These are phyloP conservation scores for Chloroceryle inda DNA, from an alignment of 2,797 vertebrate genomes.

Conservation along the genomic window DNA sequence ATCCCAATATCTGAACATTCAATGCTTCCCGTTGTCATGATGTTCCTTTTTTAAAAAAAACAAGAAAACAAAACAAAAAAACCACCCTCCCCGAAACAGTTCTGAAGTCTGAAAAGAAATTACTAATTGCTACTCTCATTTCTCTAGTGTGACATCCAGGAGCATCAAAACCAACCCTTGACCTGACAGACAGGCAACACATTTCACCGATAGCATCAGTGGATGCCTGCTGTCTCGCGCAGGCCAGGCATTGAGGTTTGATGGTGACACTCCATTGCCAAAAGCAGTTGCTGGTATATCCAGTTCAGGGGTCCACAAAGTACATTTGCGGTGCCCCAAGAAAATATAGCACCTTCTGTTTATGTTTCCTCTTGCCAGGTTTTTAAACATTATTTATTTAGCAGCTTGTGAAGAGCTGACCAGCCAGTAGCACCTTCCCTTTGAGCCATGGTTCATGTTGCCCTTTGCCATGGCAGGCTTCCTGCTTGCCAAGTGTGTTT, in stretches of 20 bases:
- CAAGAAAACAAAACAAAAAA: neutral
- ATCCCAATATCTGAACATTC: neutral
- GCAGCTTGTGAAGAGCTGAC: neutral
- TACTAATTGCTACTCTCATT: neutral
- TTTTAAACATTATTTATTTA: slow-evolving; percentile 9
- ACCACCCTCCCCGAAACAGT: neutral
- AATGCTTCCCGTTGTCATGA: neutral
- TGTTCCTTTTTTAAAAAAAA: neutral
- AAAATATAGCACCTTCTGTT: neutral
- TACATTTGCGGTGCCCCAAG: neutral
- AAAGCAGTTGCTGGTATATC: neutral
- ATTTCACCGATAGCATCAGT: neutral
- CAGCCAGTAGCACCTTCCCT: neutral
- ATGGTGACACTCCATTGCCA: neutral
- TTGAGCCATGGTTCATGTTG: neutral
- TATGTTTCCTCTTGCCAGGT: neutral
- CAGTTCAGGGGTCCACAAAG: neutral
- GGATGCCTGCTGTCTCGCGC: neutral
- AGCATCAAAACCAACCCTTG: neutral
- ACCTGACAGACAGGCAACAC: neutral
- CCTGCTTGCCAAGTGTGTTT: neutral
- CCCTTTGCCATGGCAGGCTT: neutral
- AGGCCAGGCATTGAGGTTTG: neutral
- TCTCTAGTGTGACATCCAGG: neutral
- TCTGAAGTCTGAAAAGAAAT: neutral